These are phyloP conservation scores for Flexamia atlantica DNA, from an alignment of 2,888 invertebrate species.

Conservation along the genomic window DNA sequence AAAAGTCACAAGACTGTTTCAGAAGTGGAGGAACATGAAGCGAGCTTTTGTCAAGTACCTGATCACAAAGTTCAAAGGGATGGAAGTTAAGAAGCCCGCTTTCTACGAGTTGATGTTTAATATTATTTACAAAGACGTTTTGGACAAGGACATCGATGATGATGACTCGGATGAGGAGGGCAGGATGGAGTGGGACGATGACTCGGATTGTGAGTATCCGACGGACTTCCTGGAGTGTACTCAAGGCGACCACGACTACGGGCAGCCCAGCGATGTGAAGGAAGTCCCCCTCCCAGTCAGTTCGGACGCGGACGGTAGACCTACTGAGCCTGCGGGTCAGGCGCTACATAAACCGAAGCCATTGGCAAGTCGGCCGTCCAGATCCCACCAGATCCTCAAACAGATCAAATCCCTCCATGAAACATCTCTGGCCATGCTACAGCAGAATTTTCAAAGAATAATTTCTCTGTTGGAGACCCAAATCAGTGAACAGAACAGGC, in stretches of 20 bases:
- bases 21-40: constrained; percentile 44
- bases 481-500: neutral
- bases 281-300: neutral
- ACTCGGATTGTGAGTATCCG: neutral
- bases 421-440: constrained; percentile 24
- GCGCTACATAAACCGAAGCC: neutral
- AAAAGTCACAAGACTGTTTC: constrained; percentile 1
- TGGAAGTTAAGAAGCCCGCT: neutral
- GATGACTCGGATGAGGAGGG: neutral
- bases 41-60: neutral
- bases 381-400: constrained; percentile 4
- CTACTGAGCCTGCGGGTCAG: neutral
- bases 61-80: neutral
- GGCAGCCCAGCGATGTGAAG: neutral
- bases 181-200: neutral
- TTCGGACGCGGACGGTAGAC: neutral
- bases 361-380: neutral
- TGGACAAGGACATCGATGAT: neutral
- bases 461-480: constrained; percentile 10
- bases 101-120: constrained; percentile 3
- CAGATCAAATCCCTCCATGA: constrained; percentile 35
- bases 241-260: neutral
- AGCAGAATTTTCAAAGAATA: constrained; percentile 26
- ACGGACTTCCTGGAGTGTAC: neutral
- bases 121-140: neutral